Base-by-base conservation (phyloP, 2,113 vertebrate genomes). In the Danio rerio region DNA sequence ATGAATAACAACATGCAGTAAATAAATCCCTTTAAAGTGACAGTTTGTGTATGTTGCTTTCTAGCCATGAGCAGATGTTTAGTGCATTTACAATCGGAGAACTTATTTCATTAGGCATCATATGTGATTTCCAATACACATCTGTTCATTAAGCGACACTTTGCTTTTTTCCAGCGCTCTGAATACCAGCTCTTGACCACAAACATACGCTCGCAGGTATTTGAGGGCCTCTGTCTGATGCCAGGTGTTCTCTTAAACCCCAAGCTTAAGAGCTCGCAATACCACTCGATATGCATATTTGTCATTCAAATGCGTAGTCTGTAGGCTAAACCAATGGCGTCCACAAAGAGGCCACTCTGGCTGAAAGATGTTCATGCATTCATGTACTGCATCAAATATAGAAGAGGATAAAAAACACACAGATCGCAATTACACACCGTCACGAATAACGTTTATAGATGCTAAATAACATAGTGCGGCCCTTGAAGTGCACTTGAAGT, bases 61-160 rank as follows among this genome's bases (percentile, higher is more conserved):
- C 63, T 58, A 72, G 40, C 66, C 0, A 2, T 13, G 43, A 76
- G 62, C 81, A 86, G 81, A 80, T 86, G 84, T 83, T 86, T 50
- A 68, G 16, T 31, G 12, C 21, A 43, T 59, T 69, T 58, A 85
- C 13, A 7, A 53, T 79, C 80, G 18, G 62, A 58, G 63, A 80
- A 70, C 75, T 56, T 43, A 45, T 80, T 83, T 86, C 62, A 74
- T 83, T 86, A 81, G 50, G 21, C 63, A 9, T 52, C 59, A 81
- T 75, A 71, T 73, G 75, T 78, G 43, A 68, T 84, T 84, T 81
- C 59, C 20, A 76, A 68, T 71, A 49, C 42, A 78, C 85, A 84
- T 81, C 85, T 81, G 82, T 78, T 81, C 68, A 55, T 71, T 18
- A 53, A 49, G 74, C 42, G n/a, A 59, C 59, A 16, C 11, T 7